A percentile compares a stretch with the other conserved stretches of the same genome.
phyloP scores from a whole-genome alignment of 2,113 vertebrate genomes.

The Excalfactoria chinensis region DNA sequence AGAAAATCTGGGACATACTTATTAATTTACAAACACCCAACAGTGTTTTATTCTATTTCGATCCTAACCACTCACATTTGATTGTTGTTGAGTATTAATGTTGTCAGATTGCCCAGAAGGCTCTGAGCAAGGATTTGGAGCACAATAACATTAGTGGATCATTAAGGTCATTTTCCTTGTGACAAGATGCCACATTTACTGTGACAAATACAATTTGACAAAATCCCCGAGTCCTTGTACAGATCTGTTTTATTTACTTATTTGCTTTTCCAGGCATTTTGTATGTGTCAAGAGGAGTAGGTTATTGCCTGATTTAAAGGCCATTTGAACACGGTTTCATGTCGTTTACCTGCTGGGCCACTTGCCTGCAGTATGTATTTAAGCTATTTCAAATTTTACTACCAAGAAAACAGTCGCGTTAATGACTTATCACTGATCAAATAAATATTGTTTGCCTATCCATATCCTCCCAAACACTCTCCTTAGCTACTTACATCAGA shows the following conservation, averaged over 20 bases:
- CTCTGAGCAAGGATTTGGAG: neutral
- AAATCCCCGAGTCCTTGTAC: neutral
- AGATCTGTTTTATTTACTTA: neutral
- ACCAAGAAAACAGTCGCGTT: neutral
- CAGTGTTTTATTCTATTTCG: neutral
- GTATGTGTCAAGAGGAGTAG: fast-evolving
- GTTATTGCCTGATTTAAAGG: neutral
- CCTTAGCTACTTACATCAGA: neutral
- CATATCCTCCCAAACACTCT: neutral
- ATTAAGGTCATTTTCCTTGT: neutral
- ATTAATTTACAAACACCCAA: neutral
- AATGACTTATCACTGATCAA: neutral
- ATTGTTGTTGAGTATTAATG: neutral
- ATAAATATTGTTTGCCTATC: constrained; percentile 17
- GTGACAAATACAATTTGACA: neutral
- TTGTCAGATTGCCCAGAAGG: neutral
- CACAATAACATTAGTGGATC: neutral
- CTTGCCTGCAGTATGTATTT: neutral
- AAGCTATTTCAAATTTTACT: neutral
- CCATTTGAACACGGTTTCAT: neutral
- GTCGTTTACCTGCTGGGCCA: neutral
- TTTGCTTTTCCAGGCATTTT: neutral
- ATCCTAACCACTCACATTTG: neutral
- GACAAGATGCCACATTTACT: neutral
- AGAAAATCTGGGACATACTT: neutral